Conservation (phyloP, 2,888 invertebrate species). For the Allacma fusca region DNA sequence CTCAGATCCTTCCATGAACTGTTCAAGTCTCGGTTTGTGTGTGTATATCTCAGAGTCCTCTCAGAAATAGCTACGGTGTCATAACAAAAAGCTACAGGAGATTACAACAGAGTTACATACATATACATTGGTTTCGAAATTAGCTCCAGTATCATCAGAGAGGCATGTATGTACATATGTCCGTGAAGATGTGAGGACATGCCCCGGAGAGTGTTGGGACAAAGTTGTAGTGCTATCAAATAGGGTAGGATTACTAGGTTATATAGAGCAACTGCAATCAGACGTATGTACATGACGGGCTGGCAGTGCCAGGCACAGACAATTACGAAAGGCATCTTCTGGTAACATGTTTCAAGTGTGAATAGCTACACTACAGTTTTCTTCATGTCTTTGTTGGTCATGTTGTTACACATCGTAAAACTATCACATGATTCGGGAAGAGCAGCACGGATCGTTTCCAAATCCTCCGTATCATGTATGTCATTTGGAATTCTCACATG, state of each 20-base stretch:
- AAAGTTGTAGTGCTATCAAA: too few species aligned
- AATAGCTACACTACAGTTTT: not conserved
- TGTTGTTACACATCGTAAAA: conserved; percentile 30
- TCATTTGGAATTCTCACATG: conserved; percentile 33
- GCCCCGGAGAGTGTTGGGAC: too few species aligned
- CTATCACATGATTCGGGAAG: conserved; percentile 21
- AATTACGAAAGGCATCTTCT: not conserved
- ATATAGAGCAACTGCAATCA: too few species aligned
- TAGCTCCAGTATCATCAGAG: too few species aligned
- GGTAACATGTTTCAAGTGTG: not conserved
- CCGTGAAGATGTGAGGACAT: too few species aligned
- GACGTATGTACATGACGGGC: not conserved
- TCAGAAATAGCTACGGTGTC: too few species aligned
- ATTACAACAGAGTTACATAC: too few species aligned
- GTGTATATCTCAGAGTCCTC: too few species aligned
- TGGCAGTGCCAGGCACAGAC: not conserved
- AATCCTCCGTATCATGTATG: conserved; percentile 19
- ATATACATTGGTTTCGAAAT: too few species aligned
- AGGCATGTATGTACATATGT: too few species aligned
- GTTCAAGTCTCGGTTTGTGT: not conserved
- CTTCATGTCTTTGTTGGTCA: conserved; percentile 31
- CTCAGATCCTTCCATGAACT: not conserved
- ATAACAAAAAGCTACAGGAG: too few species aligned
- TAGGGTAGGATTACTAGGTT: too few species aligned
- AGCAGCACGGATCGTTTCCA: conserved; percentile 13